Evolutionary conservation across 2,797 vertebrate species (phyloP).

Genomic region (Phoxinus dragarum): DNA sequence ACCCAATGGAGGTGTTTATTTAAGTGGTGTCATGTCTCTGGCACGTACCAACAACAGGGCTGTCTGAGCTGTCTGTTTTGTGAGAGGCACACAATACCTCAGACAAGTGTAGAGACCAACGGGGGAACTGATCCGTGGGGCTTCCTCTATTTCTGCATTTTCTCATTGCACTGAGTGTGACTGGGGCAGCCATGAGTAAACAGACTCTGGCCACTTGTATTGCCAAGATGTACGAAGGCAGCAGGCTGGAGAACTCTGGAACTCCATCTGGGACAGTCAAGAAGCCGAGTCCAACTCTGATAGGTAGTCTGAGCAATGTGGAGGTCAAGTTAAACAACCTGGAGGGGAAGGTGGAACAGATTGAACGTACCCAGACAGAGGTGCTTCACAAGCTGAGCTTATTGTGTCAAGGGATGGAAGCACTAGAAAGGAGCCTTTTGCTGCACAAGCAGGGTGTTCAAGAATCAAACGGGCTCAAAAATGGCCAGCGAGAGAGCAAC

Average conservation of each 20-base stretch:
- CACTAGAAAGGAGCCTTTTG: conserved; percentile 74
- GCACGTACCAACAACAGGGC: conserved; percentile 60
- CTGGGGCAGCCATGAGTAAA: conserved; percentile 66
- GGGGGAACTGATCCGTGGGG: conserved; percentile 35
- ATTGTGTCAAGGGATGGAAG: conserved; percentile 74
- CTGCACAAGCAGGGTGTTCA: conserved; percentile 58
- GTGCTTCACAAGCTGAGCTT: conserved; percentile 78
- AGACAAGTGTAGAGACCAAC: conserved; percentile 35
- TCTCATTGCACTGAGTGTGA: conserved; percentile 19
- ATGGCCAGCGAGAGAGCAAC: conserved; percentile 28
- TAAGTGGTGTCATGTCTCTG: conserved; percentile 70
- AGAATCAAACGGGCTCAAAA: conserved; percentile 14
- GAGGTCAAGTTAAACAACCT: conserved; percentile 80
- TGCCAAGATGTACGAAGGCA: conserved; percentile 79
- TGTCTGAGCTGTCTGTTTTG: conserved; percentile 48
- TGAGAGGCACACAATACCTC: conserved; percentile 51
- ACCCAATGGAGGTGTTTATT: conserved; percentile 70
- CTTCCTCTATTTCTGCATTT: conserved; percentile 24
- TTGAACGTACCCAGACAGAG: conserved; percentile 79
- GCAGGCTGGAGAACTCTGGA: conserved; percentile 66
- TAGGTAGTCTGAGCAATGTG: conserved; percentile 70
- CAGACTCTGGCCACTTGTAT: conserved; percentile 67
- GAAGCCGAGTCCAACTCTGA: conserved; percentile 61
- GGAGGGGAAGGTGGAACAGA: conserved; percentile 82
- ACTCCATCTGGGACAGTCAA: conserved; percentile 56